A percentile compares a stretch with the other conserved stretches of the same genome.
Evolutionary conservation across 2,797 vertebrate genomes (phyloP).

Genomic region (Epinephelus awoara): DNA sequence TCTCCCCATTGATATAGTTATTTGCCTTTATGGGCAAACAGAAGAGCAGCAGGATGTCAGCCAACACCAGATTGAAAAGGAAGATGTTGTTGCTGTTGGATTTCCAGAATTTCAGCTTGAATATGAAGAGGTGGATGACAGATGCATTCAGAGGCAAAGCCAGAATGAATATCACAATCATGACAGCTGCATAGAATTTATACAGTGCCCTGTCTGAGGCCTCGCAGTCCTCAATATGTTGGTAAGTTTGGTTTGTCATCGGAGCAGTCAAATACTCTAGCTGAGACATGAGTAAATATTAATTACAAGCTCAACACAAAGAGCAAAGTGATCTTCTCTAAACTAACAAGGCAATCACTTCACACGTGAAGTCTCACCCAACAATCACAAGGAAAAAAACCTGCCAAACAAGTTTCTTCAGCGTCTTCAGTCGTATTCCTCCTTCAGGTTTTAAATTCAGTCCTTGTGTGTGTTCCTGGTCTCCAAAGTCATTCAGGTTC

Average conservation of each 20-base stretch:
- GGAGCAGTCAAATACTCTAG: not conserved
- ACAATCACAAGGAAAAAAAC: slow-evolving; percentile 28
- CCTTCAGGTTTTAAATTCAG: not conserved
- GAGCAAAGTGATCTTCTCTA: not conserved
- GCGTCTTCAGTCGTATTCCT: slow-evolving; percentile 3
- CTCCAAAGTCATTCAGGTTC: slow-evolving; percentile 1
- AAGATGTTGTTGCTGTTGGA: slow-evolving; percentile 80
- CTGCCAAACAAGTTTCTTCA: slow-evolving; percentile 44
- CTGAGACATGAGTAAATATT: not conserved
- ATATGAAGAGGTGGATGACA: slow-evolving; percentile 83
- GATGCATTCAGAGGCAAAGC: slow-evolving; percentile 82
- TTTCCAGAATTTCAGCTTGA: slow-evolving; percentile 87
- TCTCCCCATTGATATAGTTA: slow-evolving; percentile 63
- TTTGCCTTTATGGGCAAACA: slow-evolving; percentile 81
- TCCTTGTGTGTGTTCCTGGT: not conserved
- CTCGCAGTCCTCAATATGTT: slow-evolving; percentile 29
- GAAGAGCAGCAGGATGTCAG: slow-evolving; percentile 81
- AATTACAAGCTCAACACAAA: not conserved
- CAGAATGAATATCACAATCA: slow-evolving; percentile 77
- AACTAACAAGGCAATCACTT: not conserved
- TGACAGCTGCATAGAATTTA: slow-evolving; percentile 70
- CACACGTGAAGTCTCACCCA: slow-evolving; percentile 5
- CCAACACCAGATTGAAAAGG: slow-evolving; percentile 83
- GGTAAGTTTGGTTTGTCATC: slow-evolving; percentile 26
- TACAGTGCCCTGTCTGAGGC: slow-evolving; percentile 41